Conservation (phyloP, 2,797 vertebrate species). For the Anisognathus igniventris region DNA sequence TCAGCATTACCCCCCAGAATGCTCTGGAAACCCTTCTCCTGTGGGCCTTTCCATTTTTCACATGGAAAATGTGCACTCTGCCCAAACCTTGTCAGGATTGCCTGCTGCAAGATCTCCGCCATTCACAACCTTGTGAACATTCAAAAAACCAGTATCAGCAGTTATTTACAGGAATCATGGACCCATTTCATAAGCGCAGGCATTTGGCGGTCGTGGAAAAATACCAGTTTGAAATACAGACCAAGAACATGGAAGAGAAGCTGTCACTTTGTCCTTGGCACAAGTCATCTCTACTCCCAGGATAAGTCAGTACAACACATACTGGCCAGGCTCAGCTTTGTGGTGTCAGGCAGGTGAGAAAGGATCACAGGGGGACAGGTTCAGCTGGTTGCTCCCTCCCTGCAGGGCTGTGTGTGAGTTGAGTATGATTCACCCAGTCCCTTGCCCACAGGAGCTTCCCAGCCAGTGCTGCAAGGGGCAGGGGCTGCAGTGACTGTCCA, state of each 20-base stretch:
- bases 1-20: neutral
- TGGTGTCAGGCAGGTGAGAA: neutral
- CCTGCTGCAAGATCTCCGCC: neutral
- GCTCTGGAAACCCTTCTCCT: neutral
- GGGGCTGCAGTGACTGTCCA: neutral
- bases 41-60: neutral
- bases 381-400: neutral
- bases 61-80: neutral
- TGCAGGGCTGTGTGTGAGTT: neutral
- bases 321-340: neutral
- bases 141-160: neutral
- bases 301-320: neutral
- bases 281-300: neutral
- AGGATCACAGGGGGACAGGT: neutral
- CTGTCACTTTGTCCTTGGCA: neutral
- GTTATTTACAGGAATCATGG: neutral
- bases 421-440: neutral
- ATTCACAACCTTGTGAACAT: neutral
- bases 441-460: neutral
- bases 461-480: fast-evolving
- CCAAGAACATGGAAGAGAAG: neutral
- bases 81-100: neutral
- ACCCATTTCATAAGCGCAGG: neutral
- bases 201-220: neutral
- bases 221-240: neutral